Percentiles rank a stretch among this genome's conserved stretches.
phyloP scores from a whole-genome alignment of 2,113 vertebrate species.

The Tonatia bakeri region DNA sequence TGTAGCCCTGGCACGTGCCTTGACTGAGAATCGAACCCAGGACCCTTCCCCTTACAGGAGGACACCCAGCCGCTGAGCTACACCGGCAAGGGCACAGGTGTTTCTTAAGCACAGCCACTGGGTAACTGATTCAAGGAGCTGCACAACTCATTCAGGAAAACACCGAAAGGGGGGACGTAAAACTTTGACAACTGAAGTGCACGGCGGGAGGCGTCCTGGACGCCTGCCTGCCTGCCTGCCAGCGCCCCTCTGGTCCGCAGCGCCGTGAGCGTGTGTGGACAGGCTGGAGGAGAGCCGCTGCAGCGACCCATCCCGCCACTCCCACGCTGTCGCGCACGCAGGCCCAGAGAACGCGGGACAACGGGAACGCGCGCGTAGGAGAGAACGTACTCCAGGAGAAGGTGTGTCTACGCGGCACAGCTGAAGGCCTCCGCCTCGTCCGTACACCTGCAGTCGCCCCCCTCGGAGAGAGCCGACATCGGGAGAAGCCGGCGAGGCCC shows the following conservation, averaged over 20 bases:
- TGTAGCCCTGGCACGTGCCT: too few species aligned
- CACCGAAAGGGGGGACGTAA: neutral
- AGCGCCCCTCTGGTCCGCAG: neutral
- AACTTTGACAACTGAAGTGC: neutral
- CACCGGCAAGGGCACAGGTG: neutral
- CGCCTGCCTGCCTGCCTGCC: neutral
- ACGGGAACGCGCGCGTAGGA: neutral
- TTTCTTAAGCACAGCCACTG: neutral
- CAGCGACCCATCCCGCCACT: neutral
- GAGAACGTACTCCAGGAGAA: neutral
- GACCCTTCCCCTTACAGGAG: too few species aligned
- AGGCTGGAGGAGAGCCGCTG: neutral
- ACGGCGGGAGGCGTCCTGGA: neutral
- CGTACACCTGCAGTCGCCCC: neutral
- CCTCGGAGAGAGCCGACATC: neutral
- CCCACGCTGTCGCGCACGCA: neutral
- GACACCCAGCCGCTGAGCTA: too few species aligned
- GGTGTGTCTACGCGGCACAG: neutral
- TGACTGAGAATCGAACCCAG: too few species aligned
- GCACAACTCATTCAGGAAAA: neutral
- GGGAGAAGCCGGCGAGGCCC: neutral
- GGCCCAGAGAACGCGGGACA: neutral
- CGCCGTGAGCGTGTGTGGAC: accelerated
- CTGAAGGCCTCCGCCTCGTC: neutral
- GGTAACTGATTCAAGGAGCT: neutral